Base-by-base conservation (phyloP, 2,888 invertebrate genomes). In the Nomada ruficornis region DNA sequence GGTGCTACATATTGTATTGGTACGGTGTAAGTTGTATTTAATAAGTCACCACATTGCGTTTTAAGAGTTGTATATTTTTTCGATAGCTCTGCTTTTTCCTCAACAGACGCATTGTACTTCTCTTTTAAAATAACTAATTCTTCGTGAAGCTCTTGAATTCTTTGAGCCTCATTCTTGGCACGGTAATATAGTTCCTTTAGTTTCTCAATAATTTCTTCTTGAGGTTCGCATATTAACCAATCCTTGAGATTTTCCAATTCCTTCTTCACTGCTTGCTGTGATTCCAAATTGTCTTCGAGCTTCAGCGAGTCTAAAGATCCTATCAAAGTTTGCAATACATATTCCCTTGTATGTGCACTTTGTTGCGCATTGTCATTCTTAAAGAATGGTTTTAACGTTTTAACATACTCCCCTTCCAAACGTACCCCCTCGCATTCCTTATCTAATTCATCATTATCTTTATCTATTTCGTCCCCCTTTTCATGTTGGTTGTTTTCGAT, bases 101-200 rank as follows among this genome's bases (percentile, higher is more conserved):
- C 95, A 89, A 95, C 94, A 78, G 95, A 96, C 87, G 95, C 95
- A 79, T 96, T 96, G 94, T 96, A 97, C 88, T 96, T 95, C 93
- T 97, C 96, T 91, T 97, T 97, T 83, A 97, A 95, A 67, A 96
- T 94, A 76, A 96, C 96, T 89, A 97, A 94, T 93, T 97, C 97
- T 92, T 97, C 96, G 92, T 96, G 96, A 36, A 97, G 94, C 90
- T 95, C 95, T 90, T 95, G 95, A 90, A 96, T 93, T 91, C 95
- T 94, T 44, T 96, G 95, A 90, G 94, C 94, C 86, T 94, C 94
- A 44, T 92, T 93, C 85, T 92, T 91, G 42, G 90, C 83, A 67
- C 91, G 88, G 82, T 91, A 91, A 77, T 92, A 92, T 10, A 91
- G 79, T 55, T 90, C 89, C 68, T 90, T 90, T 11, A 93, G 79